Conservation (phyloP, 2,888 invertebrate species). For the Eurois occulta region DNA sequence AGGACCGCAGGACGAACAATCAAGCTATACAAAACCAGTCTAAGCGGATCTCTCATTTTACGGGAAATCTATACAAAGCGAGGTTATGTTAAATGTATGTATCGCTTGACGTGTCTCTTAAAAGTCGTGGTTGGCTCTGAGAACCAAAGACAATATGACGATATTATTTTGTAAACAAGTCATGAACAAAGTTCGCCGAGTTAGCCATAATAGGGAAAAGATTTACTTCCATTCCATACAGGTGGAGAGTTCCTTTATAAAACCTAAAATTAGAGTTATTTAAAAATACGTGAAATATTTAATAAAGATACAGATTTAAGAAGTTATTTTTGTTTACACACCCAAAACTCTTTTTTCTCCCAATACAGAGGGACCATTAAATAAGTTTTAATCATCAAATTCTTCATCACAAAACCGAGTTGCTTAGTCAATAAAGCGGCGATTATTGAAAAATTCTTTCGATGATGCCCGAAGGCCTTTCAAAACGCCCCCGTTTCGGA, state of each 20-base stretch:
- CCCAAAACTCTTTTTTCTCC: slow-evolving; percentile 53
- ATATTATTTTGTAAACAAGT: background rate
- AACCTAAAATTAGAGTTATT: background rate
- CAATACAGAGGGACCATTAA: slow-evolving; percentile 52
- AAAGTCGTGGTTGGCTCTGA: background rate
- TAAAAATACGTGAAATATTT: slow-evolving; percentile 1
- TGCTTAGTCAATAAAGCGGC: slow-evolving; percentile 81
- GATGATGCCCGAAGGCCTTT: slow-evolving; percentile 70
- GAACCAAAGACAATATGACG: background rate
- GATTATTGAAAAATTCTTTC: slow-evolving; percentile 84
- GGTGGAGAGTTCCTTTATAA: background rate
- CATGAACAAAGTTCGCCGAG: background rate
- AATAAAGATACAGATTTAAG: background rate
- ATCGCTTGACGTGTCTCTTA: no score
- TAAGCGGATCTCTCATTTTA: no score
- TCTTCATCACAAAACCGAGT: slow-evolving; percentile 78
- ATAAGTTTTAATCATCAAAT: slow-evolving; percentile 81
- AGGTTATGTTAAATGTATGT: no score
- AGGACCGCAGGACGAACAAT: no score
- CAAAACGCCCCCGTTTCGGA: slow-evolving; percentile 66
- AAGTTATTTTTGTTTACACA: slow-evolving; percentile 42
- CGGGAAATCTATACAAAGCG: no score
- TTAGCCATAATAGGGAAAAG: background rate
- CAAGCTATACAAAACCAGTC: no score
- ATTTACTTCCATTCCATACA: background rate